Conservation (phyloP, 2,113 vertebrate species). For the Microcebus murinus region DNA sequence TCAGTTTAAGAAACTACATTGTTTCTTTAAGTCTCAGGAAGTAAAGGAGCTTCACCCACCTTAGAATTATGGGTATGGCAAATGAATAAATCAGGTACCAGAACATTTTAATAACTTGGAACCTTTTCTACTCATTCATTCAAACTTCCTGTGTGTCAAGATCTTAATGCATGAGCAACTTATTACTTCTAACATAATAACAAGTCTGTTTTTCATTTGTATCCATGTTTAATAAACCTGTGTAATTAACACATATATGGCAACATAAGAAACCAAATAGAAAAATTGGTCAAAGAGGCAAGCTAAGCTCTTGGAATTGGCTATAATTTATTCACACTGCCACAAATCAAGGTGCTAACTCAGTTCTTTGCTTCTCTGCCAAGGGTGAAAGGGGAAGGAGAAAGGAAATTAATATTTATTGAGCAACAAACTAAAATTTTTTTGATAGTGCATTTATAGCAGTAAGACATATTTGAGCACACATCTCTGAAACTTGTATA, state of each 20-base stretch:
- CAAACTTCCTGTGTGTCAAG: conserved; percentile 77
- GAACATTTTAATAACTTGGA: conserved; percentile 77
- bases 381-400: conserved; percentile 51
- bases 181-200: conserved; percentile 74
- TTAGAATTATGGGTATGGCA: conserved; percentile 60
- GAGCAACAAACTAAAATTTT: conserved; percentile 27
- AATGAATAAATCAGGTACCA: conserved; percentile 75
- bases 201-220: conserved; percentile 70
- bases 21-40: conserved; percentile 69
- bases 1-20: conserved; percentile 62
- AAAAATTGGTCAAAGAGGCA: conserved; percentile 55
- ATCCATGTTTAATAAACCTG: conserved; percentile 66
- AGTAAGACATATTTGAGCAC: conserved; percentile 41
- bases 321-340: conserved; percentile 62
- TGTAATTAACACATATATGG: conserved; percentile 64
- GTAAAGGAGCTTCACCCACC: conserved; percentile 59
- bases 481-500: neutral
- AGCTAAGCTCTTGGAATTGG: conserved; percentile 40
- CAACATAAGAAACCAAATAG: conserved; percentile 56
- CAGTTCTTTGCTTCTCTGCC: conserved; percentile 63
- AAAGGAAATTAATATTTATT: conserved; percentile 56
- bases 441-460: conserved; percentile 25
- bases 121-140: conserved; percentile 77
- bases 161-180: conserved; percentile 71
- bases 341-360: conserved; percentile 70